Base-by-base conservation (phyloP, 92 coral and sea anemone genomes). In the Desmophyllum pertusum region DNA sequence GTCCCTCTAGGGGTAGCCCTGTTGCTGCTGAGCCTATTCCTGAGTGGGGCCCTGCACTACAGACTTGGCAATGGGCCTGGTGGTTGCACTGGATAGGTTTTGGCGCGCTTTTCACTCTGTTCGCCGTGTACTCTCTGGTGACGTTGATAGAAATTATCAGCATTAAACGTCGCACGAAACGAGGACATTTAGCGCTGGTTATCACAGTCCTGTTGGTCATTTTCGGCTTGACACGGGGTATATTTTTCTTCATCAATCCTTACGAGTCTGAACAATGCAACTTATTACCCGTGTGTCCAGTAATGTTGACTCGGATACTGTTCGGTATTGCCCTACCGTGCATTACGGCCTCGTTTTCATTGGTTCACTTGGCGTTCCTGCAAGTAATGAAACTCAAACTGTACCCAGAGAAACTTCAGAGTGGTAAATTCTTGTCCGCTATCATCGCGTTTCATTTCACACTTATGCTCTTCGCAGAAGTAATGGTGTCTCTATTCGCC, bases 301-400 rank as follows among this genome's bases (percentile, higher is more conserved):
- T 84, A 33, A 48, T 94, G 52, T 10, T 94, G 27, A 76, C 95
- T 33, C 88, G 98, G 59, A 67, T 94, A 19, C 81, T 94, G 40
- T 94, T 91, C 70, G 98, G 92, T 29, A 41, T 92, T 52, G 98
- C 95, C 43, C 85, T 94, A n/a, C 98, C 98, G n/a, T 91, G 95
- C 43, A 81, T 94, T 38, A 89, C 95, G 9, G 98, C 98, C 4
- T 89, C 98, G 6, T 94, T 94, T 84, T 94, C 98, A 27, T 59
- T 92, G 70, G 81, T 94, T 51, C 98, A 94, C 48, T 68, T 91
- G 36, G 81, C 84, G 74, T 94, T 94, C 62, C 88, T 94, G 23
- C 95, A 94, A 63, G 90, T 94, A 31, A 89, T 74, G 38, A 92
- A 94, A 78, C 89, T 94, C 27, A 94, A 88, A 57, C 78, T 94